Evolutionary conservation across 2,888 invertebrate species (phyloP).

Genomic region (Fissipunctia ypsillon): DNA sequence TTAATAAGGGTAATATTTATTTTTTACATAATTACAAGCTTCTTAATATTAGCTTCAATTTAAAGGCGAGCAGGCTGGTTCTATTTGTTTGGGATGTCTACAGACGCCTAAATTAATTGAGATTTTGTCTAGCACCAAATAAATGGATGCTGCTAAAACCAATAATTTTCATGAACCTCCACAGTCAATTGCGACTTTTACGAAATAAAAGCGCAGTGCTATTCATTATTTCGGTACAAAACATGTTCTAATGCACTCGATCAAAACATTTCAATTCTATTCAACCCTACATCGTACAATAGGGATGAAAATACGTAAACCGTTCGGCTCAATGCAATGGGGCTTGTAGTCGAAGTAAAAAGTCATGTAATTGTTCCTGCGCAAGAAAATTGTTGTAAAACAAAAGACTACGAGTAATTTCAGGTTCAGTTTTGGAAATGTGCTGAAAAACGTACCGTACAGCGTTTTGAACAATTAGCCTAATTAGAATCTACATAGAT

Average conservation of each 20-base stretch:
- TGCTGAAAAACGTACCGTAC: neutral
- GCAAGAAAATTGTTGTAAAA: slow-evolving; percentile 43
- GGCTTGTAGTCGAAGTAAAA: slow-evolving; percentile 23
- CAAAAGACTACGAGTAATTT: slow-evolving; percentile 42
- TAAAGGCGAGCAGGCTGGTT: neutral
- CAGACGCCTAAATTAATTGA: neutral
- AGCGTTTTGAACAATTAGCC: neutral
- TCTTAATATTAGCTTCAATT: neutral
- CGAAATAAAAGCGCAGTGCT: neutral
- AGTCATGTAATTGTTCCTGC: slow-evolving; percentile 28
- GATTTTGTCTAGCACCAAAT: no score
- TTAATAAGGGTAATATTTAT: neutral
- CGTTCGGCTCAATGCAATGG: slow-evolving; percentile 31
- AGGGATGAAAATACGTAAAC: slow-evolving; percentile 21
- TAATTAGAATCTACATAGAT: neutral
- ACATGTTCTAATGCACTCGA: slow-evolving; percentile 7
- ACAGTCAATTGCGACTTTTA: neutral
- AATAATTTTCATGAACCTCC: neutral
- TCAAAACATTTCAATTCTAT: slow-evolving; percentile 13
- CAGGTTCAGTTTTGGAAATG: slow-evolving; percentile 3
- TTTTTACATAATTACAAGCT: neutral
- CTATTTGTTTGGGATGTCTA: neutral
- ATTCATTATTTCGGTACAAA: slow-evolving; percentile 2
- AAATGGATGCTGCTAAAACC: no score
- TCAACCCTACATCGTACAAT: slow-evolving; percentile 2